Evolutionary conservation across 2,113 vertebrate genomes (phyloP).

Genomic region (Pomatostomus ruficeps): DNA sequence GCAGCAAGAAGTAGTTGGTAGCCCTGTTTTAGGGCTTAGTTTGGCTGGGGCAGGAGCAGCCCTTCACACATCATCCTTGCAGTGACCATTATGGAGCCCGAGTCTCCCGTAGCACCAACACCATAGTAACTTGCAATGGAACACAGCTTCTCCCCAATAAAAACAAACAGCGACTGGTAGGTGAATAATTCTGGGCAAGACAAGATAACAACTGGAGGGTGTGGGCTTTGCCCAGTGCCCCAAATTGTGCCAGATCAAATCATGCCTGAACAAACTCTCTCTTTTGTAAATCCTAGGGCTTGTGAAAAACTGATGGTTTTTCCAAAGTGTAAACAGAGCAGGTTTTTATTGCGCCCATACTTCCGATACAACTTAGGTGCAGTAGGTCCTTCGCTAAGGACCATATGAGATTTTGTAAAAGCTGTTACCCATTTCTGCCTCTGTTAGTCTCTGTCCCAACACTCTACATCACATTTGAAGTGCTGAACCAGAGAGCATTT

Average conservation of each 20-base stretch:
- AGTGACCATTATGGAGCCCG: background rate
- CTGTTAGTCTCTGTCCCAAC: background rate
- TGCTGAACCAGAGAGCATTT: background rate
- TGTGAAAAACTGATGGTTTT: background rate
- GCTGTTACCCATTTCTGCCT: background rate
- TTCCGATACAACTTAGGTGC: background rate
- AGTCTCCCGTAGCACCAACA: background rate
- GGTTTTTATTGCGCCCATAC: background rate
- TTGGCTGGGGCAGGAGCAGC: background rate
- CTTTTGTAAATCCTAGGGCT: background rate
- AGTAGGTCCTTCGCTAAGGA: background rate
- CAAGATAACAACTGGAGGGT: background rate
- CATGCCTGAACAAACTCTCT: background rate
- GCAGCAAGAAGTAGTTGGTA: background rate
- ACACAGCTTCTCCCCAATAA: background rate
- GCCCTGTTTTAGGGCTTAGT: background rate
- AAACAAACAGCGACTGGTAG: background rate
- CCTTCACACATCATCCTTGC: background rate
- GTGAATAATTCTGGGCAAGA: background rate
- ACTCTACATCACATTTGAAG: background rate
- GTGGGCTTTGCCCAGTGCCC: background rate
- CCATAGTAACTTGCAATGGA: background rate
- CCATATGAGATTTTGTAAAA: background rate
- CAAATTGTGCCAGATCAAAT: background rate
- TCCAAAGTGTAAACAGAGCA: accelerated